These are phyloP conservation scores for Tridacna gigas DNA, from an alignment of 2,888 invertebrate genomes.

Conservation along the genomic window DNA sequence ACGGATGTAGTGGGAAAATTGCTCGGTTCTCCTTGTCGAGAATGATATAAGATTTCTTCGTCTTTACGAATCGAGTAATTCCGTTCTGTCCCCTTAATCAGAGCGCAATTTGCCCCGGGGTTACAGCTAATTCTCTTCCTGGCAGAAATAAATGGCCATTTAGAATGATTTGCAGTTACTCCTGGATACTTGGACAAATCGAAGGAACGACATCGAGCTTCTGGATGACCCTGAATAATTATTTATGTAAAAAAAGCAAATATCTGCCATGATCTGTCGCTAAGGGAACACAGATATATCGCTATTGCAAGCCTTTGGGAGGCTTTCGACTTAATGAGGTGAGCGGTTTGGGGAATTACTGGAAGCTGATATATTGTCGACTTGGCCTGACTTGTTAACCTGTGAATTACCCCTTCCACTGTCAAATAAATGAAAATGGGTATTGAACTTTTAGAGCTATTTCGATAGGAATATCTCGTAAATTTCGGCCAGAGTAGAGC, in stretches of 20 bases:
- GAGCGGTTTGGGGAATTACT: background rate
- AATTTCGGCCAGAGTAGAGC: too few relatives aligned
- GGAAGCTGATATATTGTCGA: background rate
- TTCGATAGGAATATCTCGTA: too few relatives aligned
- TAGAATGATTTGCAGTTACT: slow-evolving; percentile 37
- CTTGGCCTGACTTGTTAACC: background rate
- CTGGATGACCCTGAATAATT: slow-evolving; percentile 30
- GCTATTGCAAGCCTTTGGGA: background rate
- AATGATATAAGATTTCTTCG: background rate
- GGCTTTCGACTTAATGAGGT: slow-evolving; percentile 7
- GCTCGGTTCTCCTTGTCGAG: background rate
- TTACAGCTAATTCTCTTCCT: slow-evolving; percentile 52
- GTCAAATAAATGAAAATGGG: too few relatives aligned
- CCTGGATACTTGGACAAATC: slow-evolving; percentile 38
- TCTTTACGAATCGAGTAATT: background rate
- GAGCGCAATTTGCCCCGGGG: slow-evolving; percentile 22
- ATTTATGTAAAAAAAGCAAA: slow-evolving; percentile 51
- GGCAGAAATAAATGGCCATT: slow-evolving; percentile 57
- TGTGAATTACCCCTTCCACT: background rate
- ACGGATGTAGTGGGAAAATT: background rate
- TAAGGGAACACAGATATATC: background rate
- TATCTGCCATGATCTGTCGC: slow-evolving; percentile 26
- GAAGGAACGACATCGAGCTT: slow-evolving; percentile 13
- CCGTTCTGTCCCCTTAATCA: slow-evolving; percentile 13
- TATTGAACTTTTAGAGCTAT: too few relatives aligned